phyloP scores from a whole-genome alignment of 2,113 vertebrate species.

The Potamarius usumacintae region DNA sequence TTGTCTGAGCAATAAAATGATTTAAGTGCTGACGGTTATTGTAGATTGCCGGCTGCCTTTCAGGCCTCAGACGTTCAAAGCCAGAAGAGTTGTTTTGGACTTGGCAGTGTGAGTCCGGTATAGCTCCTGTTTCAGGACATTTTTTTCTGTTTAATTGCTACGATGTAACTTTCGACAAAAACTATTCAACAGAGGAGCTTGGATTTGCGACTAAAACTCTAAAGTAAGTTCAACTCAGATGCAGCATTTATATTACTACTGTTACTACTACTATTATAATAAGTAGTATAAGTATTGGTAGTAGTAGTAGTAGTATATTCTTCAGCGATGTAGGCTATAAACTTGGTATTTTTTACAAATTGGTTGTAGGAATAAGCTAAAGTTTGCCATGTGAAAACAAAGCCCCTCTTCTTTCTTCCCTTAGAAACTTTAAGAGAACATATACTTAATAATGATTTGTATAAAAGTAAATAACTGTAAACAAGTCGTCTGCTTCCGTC shows the following conservation, averaged over 20 bases:
- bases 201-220: neutral
- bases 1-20: constrained; percentile 70
- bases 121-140: constrained; percentile 22
- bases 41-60: constrained; percentile 63
- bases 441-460: neutral
- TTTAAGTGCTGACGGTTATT: constrained; percentile 66
- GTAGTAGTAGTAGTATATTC: neutral
- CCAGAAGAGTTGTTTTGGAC: constrained; percentile 68
- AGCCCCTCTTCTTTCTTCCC: neutral
- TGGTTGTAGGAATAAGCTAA: neutral
- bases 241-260: neutral
- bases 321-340: neutral
- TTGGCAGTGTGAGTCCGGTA: constrained; percentile 67
- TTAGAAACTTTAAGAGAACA: neutral
- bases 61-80: constrained; percentile 73
- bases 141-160: neutral
- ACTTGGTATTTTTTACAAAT: neutral
- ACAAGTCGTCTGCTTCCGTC: neutral
- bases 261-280: neutral
- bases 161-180: constrained; percentile 3
- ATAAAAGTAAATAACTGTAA: neutral
- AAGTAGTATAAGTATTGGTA: neutral
- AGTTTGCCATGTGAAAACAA: neutral
- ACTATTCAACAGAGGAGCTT: neutral
- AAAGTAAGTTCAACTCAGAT: constrained; percentile 12